Evolutionary conservation across 1,140 invertebrate species (phyloP).

Genomic region (Lamellibrachia luymesi): DNA sequence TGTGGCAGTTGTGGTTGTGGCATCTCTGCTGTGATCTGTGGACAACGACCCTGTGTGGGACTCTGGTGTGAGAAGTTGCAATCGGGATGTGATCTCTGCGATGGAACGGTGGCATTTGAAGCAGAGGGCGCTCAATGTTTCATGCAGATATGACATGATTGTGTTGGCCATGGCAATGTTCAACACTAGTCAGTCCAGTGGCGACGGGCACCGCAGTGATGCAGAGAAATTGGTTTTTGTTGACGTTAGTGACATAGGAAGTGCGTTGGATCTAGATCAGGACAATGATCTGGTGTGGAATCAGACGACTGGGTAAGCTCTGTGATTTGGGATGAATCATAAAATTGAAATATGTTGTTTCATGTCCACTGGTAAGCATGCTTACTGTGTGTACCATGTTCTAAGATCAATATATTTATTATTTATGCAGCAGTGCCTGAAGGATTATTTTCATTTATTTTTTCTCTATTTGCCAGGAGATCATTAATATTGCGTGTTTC

Average conservation of each 20-base stretch:
- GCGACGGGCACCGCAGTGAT: not conserved
- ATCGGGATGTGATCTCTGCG: not conserved
- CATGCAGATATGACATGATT: not conserved
- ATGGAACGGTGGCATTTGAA: conserved; percentile 12
- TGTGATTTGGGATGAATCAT: not conserved
- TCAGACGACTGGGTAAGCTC: not conserved
- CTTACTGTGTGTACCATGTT: not conserved
- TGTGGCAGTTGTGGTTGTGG: not conserved
- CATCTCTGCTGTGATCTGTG: not conserved
- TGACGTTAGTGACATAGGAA: not conserved
- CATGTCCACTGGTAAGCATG: not conserved
- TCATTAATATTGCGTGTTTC: not conserved
- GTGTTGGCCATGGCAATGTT: conserved; percentile 14
- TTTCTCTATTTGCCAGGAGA: not conserved
- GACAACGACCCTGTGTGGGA: not conserved
- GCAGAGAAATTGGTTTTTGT: not conserved
- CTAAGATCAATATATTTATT: not conserved
- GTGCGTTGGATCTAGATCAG: not conserved
- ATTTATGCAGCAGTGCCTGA: not conserved
- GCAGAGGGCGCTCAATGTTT: not conserved
- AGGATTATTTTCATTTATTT: not conserved
- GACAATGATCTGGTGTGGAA: not conserved
- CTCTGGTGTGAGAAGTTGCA: not conserved
- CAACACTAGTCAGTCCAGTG: not conserved
- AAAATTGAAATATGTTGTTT: not conserved